Base-by-base conservation (phyloP, 92 coral and sea anemone genomes). In the Paramuricea clavata region DNA sequence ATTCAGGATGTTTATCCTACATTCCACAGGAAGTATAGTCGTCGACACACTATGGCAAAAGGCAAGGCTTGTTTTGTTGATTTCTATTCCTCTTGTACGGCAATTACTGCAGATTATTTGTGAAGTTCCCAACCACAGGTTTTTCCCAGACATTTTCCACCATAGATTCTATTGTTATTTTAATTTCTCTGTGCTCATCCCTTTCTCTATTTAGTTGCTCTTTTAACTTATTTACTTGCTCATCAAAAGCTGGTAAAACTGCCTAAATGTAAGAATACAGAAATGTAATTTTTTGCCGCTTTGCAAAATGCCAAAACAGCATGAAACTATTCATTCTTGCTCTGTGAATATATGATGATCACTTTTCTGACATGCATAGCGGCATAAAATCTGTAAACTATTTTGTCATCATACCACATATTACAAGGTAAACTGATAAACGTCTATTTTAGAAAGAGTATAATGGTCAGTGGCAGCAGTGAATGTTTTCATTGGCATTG, bases 1-100 rank as follows among this genome's bases (percentile, higher is more conserved):
- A 81, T 36, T 87, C 87, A 22, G 91, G 77, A 32, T 87, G 91
- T 36, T 88, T 75, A 15, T 88, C 91, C 27, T 82, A 82, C 8
- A 54, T 59, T 1, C 89, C 83, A 42, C 89, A 85, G 49, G 44
- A 59, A 8, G 83, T 81, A 74, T 74, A 85, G n/a, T n/a, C n/a
- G 17, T 87, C 91, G 34, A 32, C n/a, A 34, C 91, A 81, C 27
- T 87, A 81, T 1, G 73, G 81, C 49, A 87, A 49, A 7, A 7
- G 17, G 59, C 91, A 87, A 1, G 76, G 91, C 15, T 87, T 87
- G 39, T 27, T 21, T n/a, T 26, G 47, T 42, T 68, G 86, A 54
- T 87, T 87, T 23, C 60, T 59, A 83, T 88, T 0, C 92, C 88
- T 69, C 67, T 21, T 11, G 76, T 78, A 36, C 75, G 81, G 42